These are phyloP conservation scores for Eupithecia pulchellata DNA, from an alignment of 2,888 invertebrate species.

Conservation along the genomic window DNA sequence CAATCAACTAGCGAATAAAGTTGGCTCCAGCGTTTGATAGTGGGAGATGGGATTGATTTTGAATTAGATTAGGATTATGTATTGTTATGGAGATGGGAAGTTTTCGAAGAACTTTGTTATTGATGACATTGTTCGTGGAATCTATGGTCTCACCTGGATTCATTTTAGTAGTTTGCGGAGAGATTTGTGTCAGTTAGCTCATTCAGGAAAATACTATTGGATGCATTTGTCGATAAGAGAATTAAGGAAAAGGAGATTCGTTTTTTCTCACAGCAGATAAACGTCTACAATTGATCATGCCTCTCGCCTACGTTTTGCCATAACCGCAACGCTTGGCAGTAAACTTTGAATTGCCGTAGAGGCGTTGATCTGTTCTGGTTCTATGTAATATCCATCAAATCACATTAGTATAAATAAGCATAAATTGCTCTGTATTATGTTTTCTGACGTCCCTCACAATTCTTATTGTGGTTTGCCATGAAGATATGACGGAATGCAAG, in stretches of 20 bases:
- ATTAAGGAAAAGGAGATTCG: too few species aligned
- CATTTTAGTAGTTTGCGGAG: background rate
- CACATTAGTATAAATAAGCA: too few species aligned
- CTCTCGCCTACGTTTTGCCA: too few species aligned
- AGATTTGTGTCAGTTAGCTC: background rate
- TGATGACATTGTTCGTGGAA: background rate
- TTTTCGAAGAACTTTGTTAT: slow-evolving; percentile 1
- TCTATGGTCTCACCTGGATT: background rate
- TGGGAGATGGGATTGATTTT: slow-evolving; percentile 14
- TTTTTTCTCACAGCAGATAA: background rate
- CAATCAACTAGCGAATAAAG: slow-evolving; percentile 45
- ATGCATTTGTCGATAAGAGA: background rate
- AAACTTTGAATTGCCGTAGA: too few species aligned
- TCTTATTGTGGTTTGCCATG: too few species aligned
- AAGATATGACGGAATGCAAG: background rate
- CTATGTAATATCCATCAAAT: too few species aligned
- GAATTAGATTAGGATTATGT: slow-evolving; percentile 2
- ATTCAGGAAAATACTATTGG: background rate
- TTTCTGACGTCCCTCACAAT: too few species aligned
- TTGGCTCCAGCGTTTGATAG: slow-evolving; percentile 28
- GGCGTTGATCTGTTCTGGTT: too few species aligned
- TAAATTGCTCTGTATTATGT: too few species aligned
- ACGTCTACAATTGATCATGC: too few species aligned
- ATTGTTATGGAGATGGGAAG: slow-evolving; percentile 8
- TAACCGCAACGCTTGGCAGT: too few species aligned